Percentiles rank a stretch among this genome's conserved stretches.
Conservation (phyloP, 53 echinoderm and acorn worm genomes). For the Astropecten irregularis region DNA sequence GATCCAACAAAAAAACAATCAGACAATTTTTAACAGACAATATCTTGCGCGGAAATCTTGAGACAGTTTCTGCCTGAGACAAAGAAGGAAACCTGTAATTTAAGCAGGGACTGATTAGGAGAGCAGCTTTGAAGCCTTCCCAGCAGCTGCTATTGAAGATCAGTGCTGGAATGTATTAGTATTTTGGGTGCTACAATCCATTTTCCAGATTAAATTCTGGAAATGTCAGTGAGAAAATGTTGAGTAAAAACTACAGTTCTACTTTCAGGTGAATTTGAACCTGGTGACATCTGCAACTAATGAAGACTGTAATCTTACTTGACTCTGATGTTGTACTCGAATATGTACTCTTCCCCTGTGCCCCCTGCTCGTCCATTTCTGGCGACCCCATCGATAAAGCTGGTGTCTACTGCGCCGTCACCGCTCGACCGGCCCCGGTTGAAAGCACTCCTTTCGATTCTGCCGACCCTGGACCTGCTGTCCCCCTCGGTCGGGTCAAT, state of each 20-base stretch:
- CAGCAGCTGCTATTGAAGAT: too few relatives aligned
- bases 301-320: too few relatives aligned
- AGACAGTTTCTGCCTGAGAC: background rate
- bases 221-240: too few relatives aligned
- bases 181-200: too few relatives aligned
- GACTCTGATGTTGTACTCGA: slow-evolving; percentile 6
- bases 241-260: too few relatives aligned
- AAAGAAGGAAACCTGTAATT: background rate
- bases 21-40: background rate
- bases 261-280: too few relatives aligned
- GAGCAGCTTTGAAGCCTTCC: too few relatives aligned
- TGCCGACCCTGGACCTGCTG: slow-evolving; percentile 64
- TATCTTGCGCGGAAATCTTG: background rate
- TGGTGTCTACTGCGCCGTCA: background rate
- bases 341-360: background rate
- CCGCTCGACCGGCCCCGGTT: background rate
- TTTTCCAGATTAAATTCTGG: too few relatives aligned
- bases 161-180: too few relatives aligned
- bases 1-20: too few relatives aligned
- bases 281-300: too few relatives aligned
- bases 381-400: background rate
- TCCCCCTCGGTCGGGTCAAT: background rate
- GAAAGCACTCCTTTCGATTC: background rate
- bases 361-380: slow-evolving; percentile 16
- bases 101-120: too few relatives aligned